Base-by-base conservation (phyloP, 2,888 invertebrate species). In the Drosophila maculinotata region DNA sequence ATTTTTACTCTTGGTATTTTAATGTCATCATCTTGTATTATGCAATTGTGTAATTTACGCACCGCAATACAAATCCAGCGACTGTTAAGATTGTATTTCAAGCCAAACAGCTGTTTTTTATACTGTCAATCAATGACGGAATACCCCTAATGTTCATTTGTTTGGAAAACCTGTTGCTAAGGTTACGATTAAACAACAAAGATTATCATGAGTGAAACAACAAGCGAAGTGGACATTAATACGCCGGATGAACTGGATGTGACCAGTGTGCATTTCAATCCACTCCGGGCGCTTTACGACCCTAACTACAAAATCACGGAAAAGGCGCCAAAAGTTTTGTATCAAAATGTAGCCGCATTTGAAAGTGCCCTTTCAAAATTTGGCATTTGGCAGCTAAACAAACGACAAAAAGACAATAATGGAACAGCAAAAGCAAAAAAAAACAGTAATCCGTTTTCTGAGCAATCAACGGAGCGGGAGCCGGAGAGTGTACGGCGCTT, bases 341-440 rank as follows among this genome's bases (percentile, higher is more conserved):
- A 93, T 80, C 96, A 96, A 89, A 96, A 96, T 89, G 68, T 96
- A 52, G 92, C 93, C 1, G 94, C 94, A 79, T 96, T 93, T 84
- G 92, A 93, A 62, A 90, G 92, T 4, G 90, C 91, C 0, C 81
- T 92, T 0, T 91, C 90, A 17, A 91, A 82, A 15, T 78, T 89
- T 20, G 91, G 91, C 1, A 57, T 90, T 3, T 87, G 80, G 64
- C 78, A 89, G 12, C 38, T 90, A 1, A 89, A 87, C 51, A 87
- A 76, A 20, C 57, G 60, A 2, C 70, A 74, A 2, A 76, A 68
- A 20, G n/a, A 9, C 2, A 51, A 42, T 5, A 30, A 23, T 6
- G 28, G 7, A 5, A 1, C 15, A 17, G 15, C 9, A 6, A 28
- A 38, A 26, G 6, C 31, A 1, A 15, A 1, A 28, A 7, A 60